Percentiles rank a stretch among this genome's conserved stretches.
Evolutionary conservation across 2,113 vertebrate genomes (phyloP).

Genomic region (Clarias batrachus): DNA sequence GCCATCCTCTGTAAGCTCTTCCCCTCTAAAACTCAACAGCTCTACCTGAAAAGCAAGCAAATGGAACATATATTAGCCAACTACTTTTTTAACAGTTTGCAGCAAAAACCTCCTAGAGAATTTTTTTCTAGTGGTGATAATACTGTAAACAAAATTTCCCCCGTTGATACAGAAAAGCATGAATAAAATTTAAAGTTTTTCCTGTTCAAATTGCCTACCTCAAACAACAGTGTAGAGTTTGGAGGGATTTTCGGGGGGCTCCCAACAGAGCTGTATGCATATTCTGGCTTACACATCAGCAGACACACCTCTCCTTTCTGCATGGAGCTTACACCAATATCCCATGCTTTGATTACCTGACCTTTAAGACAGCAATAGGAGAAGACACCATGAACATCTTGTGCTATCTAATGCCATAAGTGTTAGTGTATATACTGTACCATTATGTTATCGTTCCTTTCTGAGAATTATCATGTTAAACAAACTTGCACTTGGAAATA

Average conservation of each 20-base stretch:
- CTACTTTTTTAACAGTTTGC: background rate
- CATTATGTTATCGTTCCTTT: background rate
- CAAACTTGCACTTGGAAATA: background rate
- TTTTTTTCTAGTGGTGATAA: background rate
- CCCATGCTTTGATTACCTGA: conserved; percentile 95
- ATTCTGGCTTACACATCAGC: conserved; percentile 87
- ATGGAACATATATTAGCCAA: background rate
- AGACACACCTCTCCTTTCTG: conserved; percentile 87
- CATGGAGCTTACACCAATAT: conserved; percentile 89
- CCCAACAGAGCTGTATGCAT: conserved; percentile 84
- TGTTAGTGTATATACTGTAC: background rate
- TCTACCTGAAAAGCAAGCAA: conserved; percentile 77
- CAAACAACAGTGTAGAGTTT: conserved; percentile 85
- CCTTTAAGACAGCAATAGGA: conserved; percentile 68
- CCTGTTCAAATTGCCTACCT: conserved; percentile 64
- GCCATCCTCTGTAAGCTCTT: conserved; percentile 85
- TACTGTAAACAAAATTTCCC: background rate
- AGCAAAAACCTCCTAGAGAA: background rate
- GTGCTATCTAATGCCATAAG: background rate
- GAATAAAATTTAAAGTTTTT: background rate
- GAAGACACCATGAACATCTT: background rate
- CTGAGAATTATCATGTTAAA: background rate
- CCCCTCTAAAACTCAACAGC: conserved; percentile 88
- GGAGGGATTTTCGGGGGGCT: conserved; percentile 89
- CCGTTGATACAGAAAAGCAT: background rate